phyloP scores from a whole-genome alignment of 2,797 vertebrate species.

The Lacerta bilineata region DNA sequence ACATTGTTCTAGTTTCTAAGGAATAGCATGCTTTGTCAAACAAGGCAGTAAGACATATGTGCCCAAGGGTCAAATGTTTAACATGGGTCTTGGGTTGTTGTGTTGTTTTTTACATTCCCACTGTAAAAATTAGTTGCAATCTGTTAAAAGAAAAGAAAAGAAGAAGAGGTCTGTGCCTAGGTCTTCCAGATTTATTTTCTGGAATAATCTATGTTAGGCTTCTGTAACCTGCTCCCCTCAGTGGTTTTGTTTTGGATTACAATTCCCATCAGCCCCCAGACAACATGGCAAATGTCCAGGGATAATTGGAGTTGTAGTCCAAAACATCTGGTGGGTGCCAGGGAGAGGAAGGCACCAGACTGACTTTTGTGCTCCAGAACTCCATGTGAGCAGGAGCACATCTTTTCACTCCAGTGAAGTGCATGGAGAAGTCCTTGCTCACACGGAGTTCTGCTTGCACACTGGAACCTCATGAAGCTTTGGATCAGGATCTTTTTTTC shows the following conservation, averaged over 20 bases:
- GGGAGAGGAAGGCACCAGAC: background rate
- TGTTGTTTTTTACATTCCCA: background rate
- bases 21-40: background rate
- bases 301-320: no score
- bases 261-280: no score
- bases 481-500: slow-evolving; percentile 1
- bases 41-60: background rate
- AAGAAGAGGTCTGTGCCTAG: background rate
- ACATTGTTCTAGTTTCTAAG: background rate
- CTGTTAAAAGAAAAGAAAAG: background rate
- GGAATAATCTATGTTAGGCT: no score
- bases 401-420: background rate
- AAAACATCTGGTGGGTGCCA: no score
- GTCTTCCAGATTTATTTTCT: slow-evolving; percentile 11
- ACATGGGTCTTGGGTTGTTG: background rate
- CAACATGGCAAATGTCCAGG: no score
- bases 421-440: background rate
- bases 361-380: slow-evolving; percentile 6
- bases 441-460: background rate
- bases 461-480: background rate
- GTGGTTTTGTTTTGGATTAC: no score
- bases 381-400: background rate
- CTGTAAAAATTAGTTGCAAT: background rate
- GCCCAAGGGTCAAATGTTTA: background rate
- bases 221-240: no score